Evolutionary conservation across 2,888 invertebrate genomes (phyloP), one percentile per base, ranked within the genome.

Genomic region (Agonopterix arenella): DNA sequence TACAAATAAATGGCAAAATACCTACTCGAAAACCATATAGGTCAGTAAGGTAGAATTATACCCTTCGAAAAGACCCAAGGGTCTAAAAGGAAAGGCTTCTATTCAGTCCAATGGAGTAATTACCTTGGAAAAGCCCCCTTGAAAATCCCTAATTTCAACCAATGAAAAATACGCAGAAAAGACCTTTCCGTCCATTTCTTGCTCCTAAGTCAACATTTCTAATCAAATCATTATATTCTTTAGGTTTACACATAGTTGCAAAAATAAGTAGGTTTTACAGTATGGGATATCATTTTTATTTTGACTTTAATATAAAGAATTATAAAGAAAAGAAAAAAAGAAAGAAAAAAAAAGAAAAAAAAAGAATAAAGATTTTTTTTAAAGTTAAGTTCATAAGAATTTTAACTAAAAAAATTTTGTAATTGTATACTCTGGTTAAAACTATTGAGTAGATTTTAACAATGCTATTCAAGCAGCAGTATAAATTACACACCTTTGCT

Each of bases 51-150:
- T 44, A 48, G 28, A 52, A 50, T 52, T 49, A 47, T 50, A 48
- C 46, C 44, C 45, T 43, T 49, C 48, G 44, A 47, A 16, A 28
- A 48, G 52, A 43, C 40, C 40, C 59, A 58, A 66, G 62, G 60
- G 62, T 55, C 63, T 54, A 52, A 60, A 69, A 68, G 63, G 66
- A 53, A 63, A 57, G 57, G 50, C 65, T 75, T 80, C 76, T 67
- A 74, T 66, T 62, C 63, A 61, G 58, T 59, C 68, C 70, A 68
- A 73, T 76, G 71, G 72, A 74, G 75, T 78, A 78, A 78, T 78
- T 76, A 76, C 74, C 74, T 66, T 68, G 58, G 57, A 70, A 68
- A 62, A 68, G 63, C 61, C 63, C 48, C 43, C 55, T 54, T 61
- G 63, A 64, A 72, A 72, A 70, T 66, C 64, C 60, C 73, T 69